Base-by-base conservation (phyloP, 2,113 vertebrate species). In the Vicugna pacos region DNA sequence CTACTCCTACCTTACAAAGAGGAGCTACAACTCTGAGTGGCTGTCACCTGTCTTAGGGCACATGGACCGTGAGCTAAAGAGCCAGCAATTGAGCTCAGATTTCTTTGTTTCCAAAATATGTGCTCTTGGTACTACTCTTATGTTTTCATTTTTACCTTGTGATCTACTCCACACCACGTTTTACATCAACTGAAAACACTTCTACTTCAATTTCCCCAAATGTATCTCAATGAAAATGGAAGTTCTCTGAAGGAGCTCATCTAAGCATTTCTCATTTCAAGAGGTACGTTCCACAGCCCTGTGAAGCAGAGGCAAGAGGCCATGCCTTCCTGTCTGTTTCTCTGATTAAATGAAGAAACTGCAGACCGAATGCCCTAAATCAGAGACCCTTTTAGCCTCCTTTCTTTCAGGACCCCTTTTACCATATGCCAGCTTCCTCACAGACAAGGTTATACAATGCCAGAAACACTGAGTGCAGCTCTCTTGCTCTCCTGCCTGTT, bases 91-190 rank as follows among this genome's bases (percentile, higher is more conserved):
- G 77, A 75, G 56, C 46, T 88, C 52, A 81, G 72, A 35, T 89
- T 65, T 15, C 42, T 88, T 87, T 86, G 58, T 89, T 85, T 81
- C 75, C 85, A 87, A 93, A 96, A 85, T 42, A 73, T 6, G 3
- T 42, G 46, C 58, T 91, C 62, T 92, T 75, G 50, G 56, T 75
- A 79, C 64, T 19, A 52, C 13, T 86, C 62, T 70, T 20, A 65
- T 46, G 60, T 76, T 84, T 95, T 92, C 75, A 30, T 93, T 76
- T 96, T 95, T 87, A 93, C 89, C 56, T 67, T 77, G 42, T 64
- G 24, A 85, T 91, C 69, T 48, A 32, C 48, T 35, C 19, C 62
- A 65, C 6, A 60, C 52, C 46, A 95, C 77, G 62, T 82, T 85
- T 79, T 91, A 24, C 38, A 32, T 42, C 83, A 70, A n/a, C 1